A percentile compares a stretch with the other conserved stretches of the same genome.
These are phyloP conservation scores for Odontomachus brunneus DNA, from an alignment of 1,140 invertebrate species.

Conservation along the genomic window DNA sequence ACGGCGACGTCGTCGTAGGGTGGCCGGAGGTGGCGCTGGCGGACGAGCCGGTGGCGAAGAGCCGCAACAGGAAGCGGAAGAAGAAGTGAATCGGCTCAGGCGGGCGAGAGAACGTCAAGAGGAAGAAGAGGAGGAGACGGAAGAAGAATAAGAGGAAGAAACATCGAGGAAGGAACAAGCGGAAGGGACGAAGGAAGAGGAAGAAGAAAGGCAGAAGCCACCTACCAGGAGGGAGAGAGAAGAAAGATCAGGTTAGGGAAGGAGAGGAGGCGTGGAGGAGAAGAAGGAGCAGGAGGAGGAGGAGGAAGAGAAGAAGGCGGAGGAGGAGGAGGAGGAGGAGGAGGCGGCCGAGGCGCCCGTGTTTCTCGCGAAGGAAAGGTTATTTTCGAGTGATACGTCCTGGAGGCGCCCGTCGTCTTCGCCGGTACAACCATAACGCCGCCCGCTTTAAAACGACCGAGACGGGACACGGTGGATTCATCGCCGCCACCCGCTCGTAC, in stretches of 20 bases:
- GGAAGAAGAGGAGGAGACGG: slow-evolving; percentile 50
- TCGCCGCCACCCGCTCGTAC: slow-evolving; percentile 84
- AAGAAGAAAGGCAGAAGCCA: slow-evolving; percentile 39
- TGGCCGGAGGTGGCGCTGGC: slow-evolving; percentile 67
- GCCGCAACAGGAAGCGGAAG: slow-evolving; percentile 71
- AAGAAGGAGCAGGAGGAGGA: slow-evolving; percentile 32
- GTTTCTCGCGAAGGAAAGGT: slow-evolving; percentile 72
- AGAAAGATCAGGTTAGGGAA: slow-evolving; percentile 34
- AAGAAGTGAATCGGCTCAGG: slow-evolving; percentile 59
- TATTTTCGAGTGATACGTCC: slow-evolving; percentile 82
- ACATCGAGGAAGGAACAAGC: too few species aligned
- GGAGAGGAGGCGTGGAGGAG: slow-evolving; percentile 27
- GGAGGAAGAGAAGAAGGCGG: slow-evolving; percentile 19
- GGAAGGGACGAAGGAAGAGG: slow-evolving; percentile 7
- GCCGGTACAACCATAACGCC: slow-evolving; percentile 85
- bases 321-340: slow-evolving; percentile 64
- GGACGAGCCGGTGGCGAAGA: slow-evolving; percentile 49
- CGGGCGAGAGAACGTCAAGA: slow-evolving; percentile 34
- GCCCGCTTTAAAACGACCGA: slow-evolving; percentile 86
- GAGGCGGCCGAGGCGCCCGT: slow-evolving; percentile 73
- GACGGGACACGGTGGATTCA: slow-evolving; percentile 86
- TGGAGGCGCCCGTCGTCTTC: slow-evolving; percentile 85
- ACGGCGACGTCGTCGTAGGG: slow-evolving; percentile 61
- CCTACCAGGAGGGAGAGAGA: slow-evolving; percentile 12
- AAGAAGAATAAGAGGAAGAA: slow-evolving; percentile 4